Evolutionary conservation across 2,797 vertebrate genomes (phyloP), one percentile per base, ranked within the genome.

Genomic region (Diplodus sargus): DNA sequence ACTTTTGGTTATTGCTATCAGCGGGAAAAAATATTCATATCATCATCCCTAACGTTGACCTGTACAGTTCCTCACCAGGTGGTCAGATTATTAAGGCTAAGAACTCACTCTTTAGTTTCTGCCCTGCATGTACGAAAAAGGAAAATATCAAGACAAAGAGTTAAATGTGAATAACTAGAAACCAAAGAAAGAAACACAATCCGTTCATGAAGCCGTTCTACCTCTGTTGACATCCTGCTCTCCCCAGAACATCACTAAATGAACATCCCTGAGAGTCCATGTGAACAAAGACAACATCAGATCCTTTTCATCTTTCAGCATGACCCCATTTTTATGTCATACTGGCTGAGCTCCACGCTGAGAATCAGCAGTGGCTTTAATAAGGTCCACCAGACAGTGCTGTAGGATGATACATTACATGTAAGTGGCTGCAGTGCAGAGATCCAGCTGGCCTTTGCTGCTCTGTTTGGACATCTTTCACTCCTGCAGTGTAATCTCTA

Each of bases 401-500:
- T 16, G 70, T 13, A 11, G 70, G 78, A 82, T 62, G 34, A 84
- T 45, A 16, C 69, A 62, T 78, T 54, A 81, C 78, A 66, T 63
- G 49, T 18, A 77, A 60, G 23, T 20, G 51, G 54, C 70, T 39
- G 53, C 73, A 67, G 66, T 13, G 23, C 61, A n/a, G 58, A 2
- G 39, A 82, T 68, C 76, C 83, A 74, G 71, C 62, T 66, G 72
- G 75, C 75, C 61, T 64, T 76, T 42, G 77, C 81, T 52, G 81
- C 54, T 74, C 59, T 70, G 86, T 71, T 73, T 68, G 75, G 62
- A 89, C 67, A 62, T 62, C 82, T 61, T 83, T 70, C 70, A 56
- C 79, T 70, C 78, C 83, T 67, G 84, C 74, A 34, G 69, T 23
- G 67, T 87, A 83, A 90, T 90, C 81, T 87, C 71, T 74, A 71